A percentile compares a stretch with the other conserved stretches of the same genome.
Conservation (phyloP, 2,888 invertebrate species). For the Dicycla oo region DNA sequence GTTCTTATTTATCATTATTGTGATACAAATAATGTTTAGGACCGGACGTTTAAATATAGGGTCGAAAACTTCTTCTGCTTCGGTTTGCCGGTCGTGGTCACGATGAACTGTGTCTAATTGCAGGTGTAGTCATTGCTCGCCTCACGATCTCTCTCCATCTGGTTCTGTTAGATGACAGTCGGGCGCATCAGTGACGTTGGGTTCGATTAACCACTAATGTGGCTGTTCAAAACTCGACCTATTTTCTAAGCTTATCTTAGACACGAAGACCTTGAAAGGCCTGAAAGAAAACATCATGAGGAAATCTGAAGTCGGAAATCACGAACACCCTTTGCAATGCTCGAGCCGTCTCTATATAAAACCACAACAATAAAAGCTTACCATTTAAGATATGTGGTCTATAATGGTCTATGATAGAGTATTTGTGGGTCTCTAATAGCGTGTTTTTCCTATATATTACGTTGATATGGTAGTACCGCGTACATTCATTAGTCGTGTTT, state of each 20-base stretch:
- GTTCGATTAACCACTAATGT: background rate
- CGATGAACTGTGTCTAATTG: too few relatives aligned
- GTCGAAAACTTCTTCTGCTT: too few relatives aligned
- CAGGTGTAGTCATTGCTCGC: too few relatives aligned
- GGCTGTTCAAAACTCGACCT: background rate
- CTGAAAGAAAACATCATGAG: background rate
- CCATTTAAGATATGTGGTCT: background rate
- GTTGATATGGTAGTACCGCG: slow-evolving; percentile 16
- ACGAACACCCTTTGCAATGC: background rate
- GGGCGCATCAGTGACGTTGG: too few relatives aligned
- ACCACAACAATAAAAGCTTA: background rate
- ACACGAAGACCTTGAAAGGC: too few relatives aligned
- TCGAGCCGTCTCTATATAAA: background rate
- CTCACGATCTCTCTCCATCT: too few relatives aligned
- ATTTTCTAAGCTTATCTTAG: background rate
- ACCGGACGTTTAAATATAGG: background rate
- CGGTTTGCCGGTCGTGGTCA: too few relatives aligned
- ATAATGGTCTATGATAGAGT: background rate
- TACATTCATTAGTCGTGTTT: slow-evolving; percentile 42
- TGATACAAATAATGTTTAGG: too few relatives aligned
- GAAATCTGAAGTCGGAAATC: background rate
- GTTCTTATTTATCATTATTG: background rate
- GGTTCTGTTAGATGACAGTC: too few relatives aligned
- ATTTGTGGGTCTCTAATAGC: background rate
- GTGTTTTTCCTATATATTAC: slow-evolving; percentile 30